Evolutionary conservation across 2,888 invertebrate species (phyloP), one percentile per base, ranked within the genome.

Genomic region (Pseudeuparius sepicola): DNA sequence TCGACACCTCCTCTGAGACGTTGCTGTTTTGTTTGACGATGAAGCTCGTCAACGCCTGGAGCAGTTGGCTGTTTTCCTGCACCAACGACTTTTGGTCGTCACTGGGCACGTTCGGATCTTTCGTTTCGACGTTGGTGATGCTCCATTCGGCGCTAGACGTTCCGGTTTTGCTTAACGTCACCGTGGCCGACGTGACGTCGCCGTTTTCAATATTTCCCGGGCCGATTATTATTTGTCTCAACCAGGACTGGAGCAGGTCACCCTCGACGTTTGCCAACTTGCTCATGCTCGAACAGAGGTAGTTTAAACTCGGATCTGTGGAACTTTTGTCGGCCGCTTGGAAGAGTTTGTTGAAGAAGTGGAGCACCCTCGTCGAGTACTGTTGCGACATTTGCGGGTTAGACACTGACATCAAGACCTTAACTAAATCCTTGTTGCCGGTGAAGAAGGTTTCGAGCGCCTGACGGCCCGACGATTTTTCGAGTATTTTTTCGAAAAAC

Each of bases 401-500:
- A 0, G 88, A 78, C 3, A 88, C 83, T 0, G 87, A 81, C 31
- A 93, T 66, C 23, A 93, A 64, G 9, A 90, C 71, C 42, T 82
- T 80, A 0, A 85, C 79, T 24, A 92, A 69, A 40, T 78, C 78
- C 48, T 74, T 75, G 14, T 70, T 69, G 1, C 75, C 72, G 2
- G 71, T 74, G 53, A 90, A 90, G 52, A 90, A 88, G 37, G 74
- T 71, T 50, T 87, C 81, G 51, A 90, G 73, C 0, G 92, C 90
- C 49, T 78, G 73, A 42, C 83, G 72, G 0, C 89, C 90, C 0
- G 82, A 73, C 0, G 81, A 72, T 41, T 84, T 84, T 34, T 90
- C 89, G 13, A 93, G 59, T 44, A 89, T 75, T 51, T 78, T 78
- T 56, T 89, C 88, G 75, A 92, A 82, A 52, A 88, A 90, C 49